A percentile compares a stretch with the other conserved stretches of the same genome.
Evolutionary conservation across 2,797 vertebrate species (phyloP).

Genomic region (Manis crassicaudata): DNA sequence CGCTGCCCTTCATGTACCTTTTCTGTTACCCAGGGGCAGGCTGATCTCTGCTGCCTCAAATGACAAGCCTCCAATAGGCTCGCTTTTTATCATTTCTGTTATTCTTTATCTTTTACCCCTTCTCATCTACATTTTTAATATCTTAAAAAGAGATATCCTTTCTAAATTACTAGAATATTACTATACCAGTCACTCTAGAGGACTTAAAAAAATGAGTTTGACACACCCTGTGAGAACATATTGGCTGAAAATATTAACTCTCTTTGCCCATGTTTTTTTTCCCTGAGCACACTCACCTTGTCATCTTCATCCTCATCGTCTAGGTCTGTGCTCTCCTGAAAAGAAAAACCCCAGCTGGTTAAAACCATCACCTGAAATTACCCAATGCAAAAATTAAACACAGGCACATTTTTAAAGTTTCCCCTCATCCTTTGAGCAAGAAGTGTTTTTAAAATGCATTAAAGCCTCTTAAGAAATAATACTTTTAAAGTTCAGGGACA

Average conservation of each 20-base stretch:
- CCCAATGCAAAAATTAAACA: conserved; percentile 67
- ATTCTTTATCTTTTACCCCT: not conserved
- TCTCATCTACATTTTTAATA: not conserved
- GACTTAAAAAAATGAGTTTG: not conserved
- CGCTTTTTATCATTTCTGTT: not conserved
- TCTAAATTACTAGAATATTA: not conserved
- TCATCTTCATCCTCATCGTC: conserved; percentile 97
- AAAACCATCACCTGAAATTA: conserved; percentile 7
- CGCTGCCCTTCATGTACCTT: not conserved
- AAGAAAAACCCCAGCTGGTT: conserved; percentile 68
- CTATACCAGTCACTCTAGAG: not conserved
- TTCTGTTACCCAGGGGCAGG: not conserved
- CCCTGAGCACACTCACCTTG: conserved; percentile 88
- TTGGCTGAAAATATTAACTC: rapidly evolving
- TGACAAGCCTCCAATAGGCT: not conserved
- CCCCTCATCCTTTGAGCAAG: not conserved
- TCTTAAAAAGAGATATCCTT: not conserved
- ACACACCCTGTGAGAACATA: not conserved
- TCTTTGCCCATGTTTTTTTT: not conserved
- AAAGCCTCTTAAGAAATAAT: conserved; percentile 39
- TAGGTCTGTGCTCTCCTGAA: conserved; percentile 92
- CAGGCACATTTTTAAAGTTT: not conserved
- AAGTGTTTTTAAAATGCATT: not conserved
- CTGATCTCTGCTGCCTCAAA: not conserved
- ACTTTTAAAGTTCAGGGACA: conserved; percentile 59